These are phyloP conservation scores for Vimba vimba DNA, from an alignment of 2,113 vertebrate species.

Conservation along the genomic window DNA sequence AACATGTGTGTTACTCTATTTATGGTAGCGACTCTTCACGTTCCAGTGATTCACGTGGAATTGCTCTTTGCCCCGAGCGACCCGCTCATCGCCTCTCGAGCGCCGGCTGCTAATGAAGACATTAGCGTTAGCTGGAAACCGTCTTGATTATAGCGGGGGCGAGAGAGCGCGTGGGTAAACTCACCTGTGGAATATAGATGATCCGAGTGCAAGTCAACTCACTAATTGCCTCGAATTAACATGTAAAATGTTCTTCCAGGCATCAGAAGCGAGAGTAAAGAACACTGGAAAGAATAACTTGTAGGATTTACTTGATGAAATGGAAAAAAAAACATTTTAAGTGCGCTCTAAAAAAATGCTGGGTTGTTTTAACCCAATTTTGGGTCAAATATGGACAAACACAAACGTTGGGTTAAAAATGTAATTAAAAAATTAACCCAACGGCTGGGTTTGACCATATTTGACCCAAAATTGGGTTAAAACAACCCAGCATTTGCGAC, in stretches of 20 bases:
- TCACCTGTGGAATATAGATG: constrained; percentile 43
- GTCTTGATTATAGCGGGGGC: constrained; percentile 50
- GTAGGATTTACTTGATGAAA: too few relatives aligned
- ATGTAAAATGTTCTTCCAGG: neutral
- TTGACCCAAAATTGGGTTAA: too few relatives aligned
- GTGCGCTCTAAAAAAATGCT: too few relatives aligned
- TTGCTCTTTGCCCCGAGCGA: neutral
- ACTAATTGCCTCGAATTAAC: constrained; percentile 43
- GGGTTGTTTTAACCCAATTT: too few relatives aligned
- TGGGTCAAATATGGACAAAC: too few relatives aligned
- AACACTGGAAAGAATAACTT: neutral
- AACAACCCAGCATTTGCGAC: too few relatives aligned
- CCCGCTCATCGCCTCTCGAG: neutral
- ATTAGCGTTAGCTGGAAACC: constrained; percentile 51
- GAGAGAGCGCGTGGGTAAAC: neutral
- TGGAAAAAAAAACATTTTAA: too few relatives aligned
- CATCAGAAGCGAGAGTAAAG: neutral
- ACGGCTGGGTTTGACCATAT: too few relatives aligned
- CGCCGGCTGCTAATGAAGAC: constrained; percentile 48
- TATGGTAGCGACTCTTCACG: neutral
- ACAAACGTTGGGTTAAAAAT: too few relatives aligned
- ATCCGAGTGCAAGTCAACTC: constrained; percentile 18
- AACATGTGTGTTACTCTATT: constrained; percentile 21
- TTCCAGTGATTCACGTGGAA: neutral
- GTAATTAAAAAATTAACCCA: too few relatives aligned